Percentiles rank a stretch among this genome's conserved stretches.
Evolutionary conservation across 2,797 vertebrate genomes (phyloP).

Genomic region (Manis javanica): DNA sequence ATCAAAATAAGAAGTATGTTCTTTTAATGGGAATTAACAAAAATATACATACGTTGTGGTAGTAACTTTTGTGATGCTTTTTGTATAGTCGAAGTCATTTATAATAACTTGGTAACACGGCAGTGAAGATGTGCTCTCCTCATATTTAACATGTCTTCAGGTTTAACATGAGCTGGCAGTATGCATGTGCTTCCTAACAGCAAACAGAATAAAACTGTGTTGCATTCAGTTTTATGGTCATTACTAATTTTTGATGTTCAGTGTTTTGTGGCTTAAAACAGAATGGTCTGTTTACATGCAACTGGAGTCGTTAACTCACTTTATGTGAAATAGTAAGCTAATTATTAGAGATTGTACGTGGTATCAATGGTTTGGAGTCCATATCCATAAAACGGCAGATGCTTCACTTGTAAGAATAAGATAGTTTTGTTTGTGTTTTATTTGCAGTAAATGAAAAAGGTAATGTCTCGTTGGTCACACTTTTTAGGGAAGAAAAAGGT

Average conservation of each 20-base stretch:
- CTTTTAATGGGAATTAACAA: not conserved
- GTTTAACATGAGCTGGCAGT: constrained; percentile 71
- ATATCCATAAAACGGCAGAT: constrained; percentile 28
- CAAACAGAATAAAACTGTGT: constrained; percentile 69
- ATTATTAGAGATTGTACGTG: constrained; percentile 75
- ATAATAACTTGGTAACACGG: not conserved
- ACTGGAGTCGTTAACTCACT: constrained; percentile 69
- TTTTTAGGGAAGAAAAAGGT: constrained; percentile 26
- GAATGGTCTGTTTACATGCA: constrained; percentile 57
- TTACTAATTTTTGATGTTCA: constrained; percentile 64
- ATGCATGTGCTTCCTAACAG: constrained; percentile 82
- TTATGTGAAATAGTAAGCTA: constrained; percentile 61
- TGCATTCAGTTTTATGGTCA: constrained; percentile 72
- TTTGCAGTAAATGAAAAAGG: constrained; percentile 39
- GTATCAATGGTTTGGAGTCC: constrained; percentile 58
- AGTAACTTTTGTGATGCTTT: constrained; percentile 45
- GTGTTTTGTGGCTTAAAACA: constrained; percentile 65
- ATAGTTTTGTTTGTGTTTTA: constrained; percentile 32
- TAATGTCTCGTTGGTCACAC: not conserved
- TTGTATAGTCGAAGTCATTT: constrained; percentile 36
- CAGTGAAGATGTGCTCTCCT: not conserved
- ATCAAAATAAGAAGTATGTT: constrained; percentile 36
- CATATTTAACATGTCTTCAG: constrained; percentile 51
- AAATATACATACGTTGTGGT: constrained; percentile 1
- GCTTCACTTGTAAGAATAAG: constrained; percentile 34